Evolutionary conservation across 2,888 invertebrate species (phyloP), one percentile per base, ranked within the genome.

Genomic region (Ischnus inquisitorius): DNA sequence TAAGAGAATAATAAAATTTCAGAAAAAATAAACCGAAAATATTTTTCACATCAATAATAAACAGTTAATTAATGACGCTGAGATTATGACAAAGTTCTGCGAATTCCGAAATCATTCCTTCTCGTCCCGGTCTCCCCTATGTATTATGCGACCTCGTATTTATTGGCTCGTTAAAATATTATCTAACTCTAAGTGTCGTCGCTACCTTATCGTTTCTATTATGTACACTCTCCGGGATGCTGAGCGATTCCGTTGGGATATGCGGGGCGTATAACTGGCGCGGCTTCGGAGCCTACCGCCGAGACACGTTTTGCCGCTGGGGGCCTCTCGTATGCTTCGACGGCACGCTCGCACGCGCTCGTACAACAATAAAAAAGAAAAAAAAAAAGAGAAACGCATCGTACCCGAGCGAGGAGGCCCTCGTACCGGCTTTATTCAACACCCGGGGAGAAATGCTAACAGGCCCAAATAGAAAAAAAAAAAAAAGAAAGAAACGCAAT

Each of bases 191-290:
- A 79, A 80, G 71, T 28, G 64, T 69, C 83, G n/a, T 48, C 65
- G 54, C 65, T 74, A 79, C 78, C 83, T 84, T 84, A 84, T 80
- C 77, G 48, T 80, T 60, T 51, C 71, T 77, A 80, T 80, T 84
- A 84, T 84, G 83, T 84, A 84, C 83, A 84, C 77, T 80, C 77
- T 80, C 74, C 10, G 8, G 67, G 75, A 76, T 81, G 75, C 69
- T 57, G 25, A 19, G 54, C 34, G 54, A 57, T 57, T 19, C 57
- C 25, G 57, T 22, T 19, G 57, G n/a, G 6, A 8, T 46, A 25
- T 57, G 57, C 25, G 22, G 22, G 51, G 41, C 72, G 64, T 69
- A 77, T 57, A 62, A 39, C 62, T 72, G 68, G 68, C 51, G 43
- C 57, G 3, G 22, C 51, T 25, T n/a, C 60, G 60, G 60, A 60